Percentiles rank a stretch among this genome's conserved stretches.
Conservation (phyloP, 2,888 invertebrate genomes). For the Agrotis ipsilon region DNA sequence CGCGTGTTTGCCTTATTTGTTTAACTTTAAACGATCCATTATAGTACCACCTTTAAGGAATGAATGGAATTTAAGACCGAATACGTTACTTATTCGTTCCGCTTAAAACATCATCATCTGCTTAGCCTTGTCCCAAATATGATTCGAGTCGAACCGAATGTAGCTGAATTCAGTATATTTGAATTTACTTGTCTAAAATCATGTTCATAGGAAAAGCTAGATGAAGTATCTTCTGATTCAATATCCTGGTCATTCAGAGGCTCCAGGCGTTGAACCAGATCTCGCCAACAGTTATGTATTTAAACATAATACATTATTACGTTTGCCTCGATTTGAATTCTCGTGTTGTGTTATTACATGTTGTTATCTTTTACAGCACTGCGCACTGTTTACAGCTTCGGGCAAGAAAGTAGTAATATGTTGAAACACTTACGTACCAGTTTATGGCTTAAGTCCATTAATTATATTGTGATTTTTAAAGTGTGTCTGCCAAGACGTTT, state of each 20-base stretch:
- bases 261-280: conserved; percentile 36
- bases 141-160: too few relatives aligned
- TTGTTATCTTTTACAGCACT: conserved; percentile 24
- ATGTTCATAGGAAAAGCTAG: not conserved
- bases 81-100: too few relatives aligned
- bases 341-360: conserved; percentile 17
- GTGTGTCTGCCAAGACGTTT: conserved; percentile 17
- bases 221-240: conserved; percentile 7
- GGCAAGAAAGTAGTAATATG: not conserved
- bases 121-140: too few relatives aligned
- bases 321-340: conserved; percentile 13
- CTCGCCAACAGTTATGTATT: conserved; percentile 29
- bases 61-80: too few relatives aligned
- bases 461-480: conserved; percentile 10
- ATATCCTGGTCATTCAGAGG: conserved; percentile 28
- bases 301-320: conserved; percentile 37
- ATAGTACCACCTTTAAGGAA: too few relatives aligned
- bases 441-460: not conserved
- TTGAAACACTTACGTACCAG: not conserved
- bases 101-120: too few relatives aligned
- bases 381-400: conserved; percentile 8
- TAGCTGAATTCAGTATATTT: too few relatives aligned
- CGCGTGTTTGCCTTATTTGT: too few relatives aligned
- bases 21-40: too few relatives aligned
- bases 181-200: too few relatives aligned